Conservation (phyloP, 2,113 vertebrate genomes). For the Glaucidium brasilianum region DNA sequence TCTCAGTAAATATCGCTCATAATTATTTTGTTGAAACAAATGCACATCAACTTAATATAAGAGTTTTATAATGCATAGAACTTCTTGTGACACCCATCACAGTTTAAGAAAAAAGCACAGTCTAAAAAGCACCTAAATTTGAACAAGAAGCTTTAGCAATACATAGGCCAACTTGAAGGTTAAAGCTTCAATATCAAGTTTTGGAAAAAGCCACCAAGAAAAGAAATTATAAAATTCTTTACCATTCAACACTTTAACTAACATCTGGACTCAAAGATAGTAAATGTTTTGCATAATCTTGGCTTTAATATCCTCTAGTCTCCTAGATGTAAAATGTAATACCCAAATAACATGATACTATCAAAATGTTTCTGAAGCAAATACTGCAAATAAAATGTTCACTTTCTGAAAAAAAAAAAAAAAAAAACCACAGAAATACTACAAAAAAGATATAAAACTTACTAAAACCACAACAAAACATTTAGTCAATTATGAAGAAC, state of each 20-base stretch:
- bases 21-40: neutral
- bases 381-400: neutral
- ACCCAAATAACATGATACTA: neutral
- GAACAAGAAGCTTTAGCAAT: neutral
- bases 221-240: neutral
- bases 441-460: neutral
- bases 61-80: neutral
- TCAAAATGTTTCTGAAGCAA: neutral
- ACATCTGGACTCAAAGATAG: neutral
- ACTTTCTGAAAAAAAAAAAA: neutral
- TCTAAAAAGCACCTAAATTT: neutral
- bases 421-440: neutral
- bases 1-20: slow-evolving; percentile 2
- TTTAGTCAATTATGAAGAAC: neutral
- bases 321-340: neutral
- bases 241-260: neutral
- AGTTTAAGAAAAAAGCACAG: neutral
- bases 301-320: neutral
- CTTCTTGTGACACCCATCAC: neutral
- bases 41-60: neutral
- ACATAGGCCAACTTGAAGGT: neutral
- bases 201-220: neutral
- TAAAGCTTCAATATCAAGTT: neutral
- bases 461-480: neutral
- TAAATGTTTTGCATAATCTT: neutral